Conservation (phyloP, 30 jellyfish, hydroid and myxozoan genomes). For the Rhopilema esculentum region DNA sequence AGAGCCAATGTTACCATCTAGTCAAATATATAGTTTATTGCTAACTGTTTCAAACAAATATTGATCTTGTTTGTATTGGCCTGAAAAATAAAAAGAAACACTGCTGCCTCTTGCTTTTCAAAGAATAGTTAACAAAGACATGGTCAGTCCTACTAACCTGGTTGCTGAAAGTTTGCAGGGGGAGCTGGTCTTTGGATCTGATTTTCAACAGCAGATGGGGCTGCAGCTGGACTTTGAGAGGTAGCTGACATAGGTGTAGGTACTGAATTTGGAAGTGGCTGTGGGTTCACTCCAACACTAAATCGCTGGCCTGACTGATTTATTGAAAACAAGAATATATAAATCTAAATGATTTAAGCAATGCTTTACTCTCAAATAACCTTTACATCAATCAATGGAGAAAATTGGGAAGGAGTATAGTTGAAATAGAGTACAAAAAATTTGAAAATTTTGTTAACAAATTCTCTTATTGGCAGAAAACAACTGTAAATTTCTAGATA, state of each 20-base stretch:
- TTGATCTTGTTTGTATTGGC: no score
- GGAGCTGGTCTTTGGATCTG: not conserved
- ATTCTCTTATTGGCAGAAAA: no score
- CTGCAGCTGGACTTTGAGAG: not conserved
- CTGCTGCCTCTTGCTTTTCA: not conserved
- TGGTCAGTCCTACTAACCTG: not conserved
- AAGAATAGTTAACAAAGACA: not conserved
- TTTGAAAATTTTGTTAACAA: no score
- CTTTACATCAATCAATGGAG: no score
- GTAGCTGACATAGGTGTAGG: conserved; percentile 30
- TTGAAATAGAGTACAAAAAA: no score
- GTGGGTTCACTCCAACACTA: conserved; percentile 50
- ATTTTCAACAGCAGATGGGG: not conserved
- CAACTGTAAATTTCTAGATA: no score
- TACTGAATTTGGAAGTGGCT: conserved; percentile 32
- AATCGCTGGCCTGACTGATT: conserved; percentile 66
- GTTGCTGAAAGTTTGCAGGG: not conserved
- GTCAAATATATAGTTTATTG: no score
- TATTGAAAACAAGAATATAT: not conserved
- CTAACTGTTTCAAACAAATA: no score
- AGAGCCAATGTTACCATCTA: no score
- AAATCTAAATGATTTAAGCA: not conserved
- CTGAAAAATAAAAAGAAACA: no score
- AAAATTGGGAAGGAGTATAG: no score
- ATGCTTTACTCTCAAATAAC: not conserved